Base-by-base conservation (phyloP, 2,888 invertebrate species). In the Uropetala carovei region DNA sequence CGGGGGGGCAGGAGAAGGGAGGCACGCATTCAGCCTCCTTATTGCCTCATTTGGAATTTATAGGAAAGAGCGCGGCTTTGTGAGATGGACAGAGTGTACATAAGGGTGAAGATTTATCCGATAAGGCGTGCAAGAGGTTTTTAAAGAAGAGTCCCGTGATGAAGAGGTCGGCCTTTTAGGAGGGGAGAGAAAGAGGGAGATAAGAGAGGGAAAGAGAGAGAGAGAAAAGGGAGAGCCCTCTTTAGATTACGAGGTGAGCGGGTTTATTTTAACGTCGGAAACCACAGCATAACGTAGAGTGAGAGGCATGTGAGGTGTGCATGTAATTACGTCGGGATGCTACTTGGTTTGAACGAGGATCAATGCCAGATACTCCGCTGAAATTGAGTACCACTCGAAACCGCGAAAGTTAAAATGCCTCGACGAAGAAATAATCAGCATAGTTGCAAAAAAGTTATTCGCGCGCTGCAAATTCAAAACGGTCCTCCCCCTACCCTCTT, bases 101-200 rank as follows among this genome's bases (percentile, higher is more conserved):
- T 64, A 64, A 64, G 89, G 64, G 89, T n/a, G 89, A 59, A 89
- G 89, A 89, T 89, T 89, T 64, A 89, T 89, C 89, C 68, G 89
- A 89, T 89, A 89, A 89, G 89, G 89, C 58, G 89, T 43, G 89
- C 30, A 89, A 89, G 89, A 89, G 89, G 89, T 22, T 64, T 89
- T 89, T 68, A 89, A 89, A 83, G 56, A 89, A 89, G 89, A 64
- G 89, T 64, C 89, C 83, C 11, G 64, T 89, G 89, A 89, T 89
- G 89, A 89, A 89, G 89, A 89, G 89, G 89, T 56, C 64, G 60
- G 89, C n/a, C 89, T 89, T 89, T 89, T 64, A 89, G 43, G 64
- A 89, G 64, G 64, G 60, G 64, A 68, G 27, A 75, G 75, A 27
- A 27, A 27, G 22, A 13, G 75, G 22, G 27, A n/a, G n/a, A n/a